Evolutionary conservation across 2,113 vertebrate species (phyloP).

Genomic region (Phoxinus phoxinus): DNA sequence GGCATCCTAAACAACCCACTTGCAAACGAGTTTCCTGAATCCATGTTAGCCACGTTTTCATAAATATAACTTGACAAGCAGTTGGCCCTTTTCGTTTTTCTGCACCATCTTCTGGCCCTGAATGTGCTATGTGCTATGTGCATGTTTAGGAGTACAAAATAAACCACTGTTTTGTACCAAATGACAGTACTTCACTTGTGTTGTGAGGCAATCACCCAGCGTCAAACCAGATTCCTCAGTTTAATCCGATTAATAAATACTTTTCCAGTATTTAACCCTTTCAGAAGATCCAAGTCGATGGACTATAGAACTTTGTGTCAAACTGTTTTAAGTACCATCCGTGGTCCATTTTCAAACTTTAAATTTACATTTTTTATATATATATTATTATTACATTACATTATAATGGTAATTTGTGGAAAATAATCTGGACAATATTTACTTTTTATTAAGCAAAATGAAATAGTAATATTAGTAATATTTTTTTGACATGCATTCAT

Average conservation of each 20-base stretch:
- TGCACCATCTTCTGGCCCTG: background rate
- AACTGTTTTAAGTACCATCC: too few species aligned
- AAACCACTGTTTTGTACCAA: conserved; percentile 5
- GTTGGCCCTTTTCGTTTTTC: background rate
- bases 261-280: background rate
- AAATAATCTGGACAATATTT: too few species aligned
- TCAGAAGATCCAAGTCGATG: background rate
- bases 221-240: conserved; percentile 13
- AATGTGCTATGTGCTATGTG: background rate
- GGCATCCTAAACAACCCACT: conserved; percentile 50
- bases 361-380: too few species aligned
- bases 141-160: conserved; percentile 24
- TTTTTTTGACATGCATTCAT: too few species aligned
- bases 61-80: conserved; percentile 33
- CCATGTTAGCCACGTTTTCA: background rate
- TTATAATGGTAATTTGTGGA: too few species aligned
- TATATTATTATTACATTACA: too few species aligned
- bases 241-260: background rate
- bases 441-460: too few species aligned
- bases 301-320: background rate
- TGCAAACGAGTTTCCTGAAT: conserved; percentile 21
- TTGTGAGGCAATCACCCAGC: background rate
- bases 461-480: too few species aligned
- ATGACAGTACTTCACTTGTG: background rate
- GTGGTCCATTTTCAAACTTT: too few species aligned